These are phyloP conservation scores for Leptinotarsa defecta DNA, from an alignment of 1,140 invertebrate genomes.

Conservation along the genomic window DNA sequence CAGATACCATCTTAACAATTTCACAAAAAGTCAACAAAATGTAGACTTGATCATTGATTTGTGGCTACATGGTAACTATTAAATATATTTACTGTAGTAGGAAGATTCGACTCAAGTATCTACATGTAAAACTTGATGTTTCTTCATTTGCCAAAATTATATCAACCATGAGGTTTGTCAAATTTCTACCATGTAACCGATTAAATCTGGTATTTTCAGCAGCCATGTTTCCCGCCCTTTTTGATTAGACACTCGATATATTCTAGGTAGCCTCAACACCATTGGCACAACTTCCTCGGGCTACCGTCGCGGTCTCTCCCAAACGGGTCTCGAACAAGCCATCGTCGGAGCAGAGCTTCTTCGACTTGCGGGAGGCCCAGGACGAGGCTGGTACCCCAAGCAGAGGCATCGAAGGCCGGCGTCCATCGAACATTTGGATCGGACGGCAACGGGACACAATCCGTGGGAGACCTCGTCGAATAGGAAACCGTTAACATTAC, in stretches of 20 bases:
- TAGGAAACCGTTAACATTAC: conserved; percentile 77
- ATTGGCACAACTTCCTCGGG: conserved; percentile 53
- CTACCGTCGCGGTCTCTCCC: conserved; percentile 43
- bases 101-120: no score
- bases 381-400: conserved; percentile 82
- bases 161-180: no score
- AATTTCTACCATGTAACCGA: no score
- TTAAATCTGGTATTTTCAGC: no score
- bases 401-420: conserved; percentile 73
- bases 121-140: no score
- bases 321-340: conserved; percentile 56
- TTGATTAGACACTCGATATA: background rate
- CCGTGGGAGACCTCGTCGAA: conserved; percentile 57
- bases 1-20: no score
- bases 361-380: conserved; percentile 75
- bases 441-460: conserved; percentile 62
- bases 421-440: conserved; percentile 82
- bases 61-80: no score
- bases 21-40: no score
- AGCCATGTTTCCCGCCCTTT: no score
- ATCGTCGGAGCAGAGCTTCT: conserved; percentile 76
- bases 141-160: no score
- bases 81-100: no score
- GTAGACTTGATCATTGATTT: no score
- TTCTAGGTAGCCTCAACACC: conserved; percentile 60